Evolutionary conservation across 2,888 invertebrate species (phyloP).

Genomic region (Nomada fabriciana): DNA sequence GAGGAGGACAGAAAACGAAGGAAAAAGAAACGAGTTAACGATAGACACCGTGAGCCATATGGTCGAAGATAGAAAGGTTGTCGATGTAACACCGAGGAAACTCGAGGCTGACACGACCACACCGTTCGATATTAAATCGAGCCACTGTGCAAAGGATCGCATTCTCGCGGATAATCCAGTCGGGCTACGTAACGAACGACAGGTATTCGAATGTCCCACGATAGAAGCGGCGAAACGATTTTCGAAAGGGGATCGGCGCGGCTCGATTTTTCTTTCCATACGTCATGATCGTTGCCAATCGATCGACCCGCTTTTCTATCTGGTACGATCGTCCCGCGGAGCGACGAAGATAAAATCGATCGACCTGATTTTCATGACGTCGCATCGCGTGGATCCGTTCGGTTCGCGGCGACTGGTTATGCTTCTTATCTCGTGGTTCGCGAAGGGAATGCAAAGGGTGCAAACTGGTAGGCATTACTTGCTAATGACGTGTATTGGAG

Average conservation of each 20-base stretch:
- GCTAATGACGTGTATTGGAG: background rate
- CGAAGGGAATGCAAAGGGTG: conserved; percentile 10
- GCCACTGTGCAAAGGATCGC: conserved; percentile 60
- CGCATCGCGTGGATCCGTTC: background rate
- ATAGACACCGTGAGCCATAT: conserved; percentile 43
- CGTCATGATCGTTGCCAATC: conserved; percentile 51
- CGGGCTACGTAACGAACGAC: conserved; percentile 35
- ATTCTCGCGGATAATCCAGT: conserved; percentile 52
- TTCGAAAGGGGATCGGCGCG: conserved; percentile 55
- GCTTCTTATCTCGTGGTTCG: background rate
- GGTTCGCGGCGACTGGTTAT: background rate
- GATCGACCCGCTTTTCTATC: conserved; percentile 50
- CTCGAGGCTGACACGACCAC: conserved; percentile 69
- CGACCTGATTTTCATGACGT: conserved; percentile 45
- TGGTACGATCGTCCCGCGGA: conserved; percentile 8
- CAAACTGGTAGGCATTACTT: background rate
- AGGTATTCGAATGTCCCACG: conserved; percentile 41
- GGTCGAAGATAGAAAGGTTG: conserved; percentile 50
- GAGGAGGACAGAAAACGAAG: background rate
- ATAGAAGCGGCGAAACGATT: conserved; percentile 51
- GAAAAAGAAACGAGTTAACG: background rate
- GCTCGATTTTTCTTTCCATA: conserved; percentile 43
- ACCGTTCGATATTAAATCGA: conserved; percentile 82
- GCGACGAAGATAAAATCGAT: conserved; percentile 33
- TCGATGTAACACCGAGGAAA: conserved; percentile 68